A percentile compares a stretch with the other conserved stretches of the same genome.
These are phyloP conservation scores for Metacarcinus magister DNA, from an alignment of 2,888 invertebrate genomes.

Conservation along the genomic window DNA sequence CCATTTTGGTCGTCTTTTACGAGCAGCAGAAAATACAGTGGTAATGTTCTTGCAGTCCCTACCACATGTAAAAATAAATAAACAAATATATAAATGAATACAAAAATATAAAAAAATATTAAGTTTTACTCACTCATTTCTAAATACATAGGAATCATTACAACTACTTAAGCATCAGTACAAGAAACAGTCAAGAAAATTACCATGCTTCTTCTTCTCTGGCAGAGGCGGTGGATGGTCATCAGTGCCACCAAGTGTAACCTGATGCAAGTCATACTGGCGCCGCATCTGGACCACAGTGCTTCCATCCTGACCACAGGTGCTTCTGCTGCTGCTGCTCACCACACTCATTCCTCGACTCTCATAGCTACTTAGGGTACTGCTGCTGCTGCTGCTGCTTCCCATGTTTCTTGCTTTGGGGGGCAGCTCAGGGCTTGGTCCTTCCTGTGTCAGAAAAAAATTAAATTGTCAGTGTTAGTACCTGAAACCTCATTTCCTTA, in stretches of 20 bases:
- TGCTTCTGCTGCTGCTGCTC: conserved; percentile 70
- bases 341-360: conserved; percentile 56
- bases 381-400: conserved; percentile 75
- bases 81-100: too few relatives aligned
- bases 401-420: conserved; percentile 66
- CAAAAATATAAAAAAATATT: too few relatives aligned
- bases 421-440: conserved; percentile 78
- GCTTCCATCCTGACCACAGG: conserved; percentile 5
- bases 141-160: background rate
- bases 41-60: too few relatives aligned
- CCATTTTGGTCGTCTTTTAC: too few relatives aligned
- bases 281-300: conserved; percentile 67
- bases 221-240: conserved; percentile 92
- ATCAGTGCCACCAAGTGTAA: conserved; percentile 42
- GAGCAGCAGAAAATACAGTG: too few relatives aligned
- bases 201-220: conserved; percentile 93
- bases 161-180: background rate
- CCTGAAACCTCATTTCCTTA: background rate
- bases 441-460: conserved; percentile 9
- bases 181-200: background rate
- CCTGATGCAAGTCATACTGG: conserved; percentile 43
- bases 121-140: too few relatives aligned
- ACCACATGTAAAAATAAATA: too few relatives aligned
- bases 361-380: conserved; percentile 66
- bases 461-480: background rate